A percentile compares a stretch with the other conserved stretches of the same genome.
Evolutionary conservation across 1,140 invertebrate genomes (phyloP).

Genomic region (Propsilocerus akamusi): DNA sequence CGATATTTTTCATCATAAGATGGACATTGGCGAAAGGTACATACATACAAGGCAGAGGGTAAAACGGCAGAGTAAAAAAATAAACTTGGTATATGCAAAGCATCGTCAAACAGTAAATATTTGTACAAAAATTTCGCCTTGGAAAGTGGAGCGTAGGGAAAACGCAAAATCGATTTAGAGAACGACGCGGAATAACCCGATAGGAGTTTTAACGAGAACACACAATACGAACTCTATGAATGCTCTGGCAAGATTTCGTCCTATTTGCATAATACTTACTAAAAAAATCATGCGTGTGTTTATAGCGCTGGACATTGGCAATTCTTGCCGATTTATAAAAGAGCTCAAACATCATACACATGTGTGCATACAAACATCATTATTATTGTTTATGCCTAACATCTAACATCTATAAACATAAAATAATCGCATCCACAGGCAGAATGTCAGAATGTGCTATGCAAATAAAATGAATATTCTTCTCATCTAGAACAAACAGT

Average conservation of each 20-base stretch:
- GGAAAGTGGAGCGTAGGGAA: background rate
- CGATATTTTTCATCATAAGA: too few relatives aligned
- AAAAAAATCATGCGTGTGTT: background rate
- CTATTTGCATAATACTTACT: too few relatives aligned
- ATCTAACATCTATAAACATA: too few relatives aligned
- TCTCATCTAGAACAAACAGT: too few relatives aligned
- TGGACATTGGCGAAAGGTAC: too few relatives aligned
- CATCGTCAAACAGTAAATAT: conserved; percentile 2
- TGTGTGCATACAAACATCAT: background rate
- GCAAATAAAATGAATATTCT: too few relatives aligned
- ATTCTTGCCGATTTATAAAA: background rate
- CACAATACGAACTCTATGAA: background rate
- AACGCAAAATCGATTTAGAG: background rate
- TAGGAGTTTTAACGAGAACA: background rate
- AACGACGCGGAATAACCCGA: background rate
- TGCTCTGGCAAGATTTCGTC: too few relatives aligned
- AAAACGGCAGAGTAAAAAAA: background rate
- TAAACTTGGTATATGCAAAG: conserved; percentile 1
- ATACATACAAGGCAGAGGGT: too few relatives aligned
- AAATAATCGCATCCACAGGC: too few relatives aligned
- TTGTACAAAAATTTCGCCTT: background rate
- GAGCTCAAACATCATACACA: background rate
- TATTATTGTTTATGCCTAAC: too few relatives aligned
- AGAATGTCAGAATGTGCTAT: too few relatives aligned
- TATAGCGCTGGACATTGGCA: background rate